Evolutionary conservation across 1,140 invertebrate genomes (phyloP).

Genomic region (Cydia amplana): DNA sequence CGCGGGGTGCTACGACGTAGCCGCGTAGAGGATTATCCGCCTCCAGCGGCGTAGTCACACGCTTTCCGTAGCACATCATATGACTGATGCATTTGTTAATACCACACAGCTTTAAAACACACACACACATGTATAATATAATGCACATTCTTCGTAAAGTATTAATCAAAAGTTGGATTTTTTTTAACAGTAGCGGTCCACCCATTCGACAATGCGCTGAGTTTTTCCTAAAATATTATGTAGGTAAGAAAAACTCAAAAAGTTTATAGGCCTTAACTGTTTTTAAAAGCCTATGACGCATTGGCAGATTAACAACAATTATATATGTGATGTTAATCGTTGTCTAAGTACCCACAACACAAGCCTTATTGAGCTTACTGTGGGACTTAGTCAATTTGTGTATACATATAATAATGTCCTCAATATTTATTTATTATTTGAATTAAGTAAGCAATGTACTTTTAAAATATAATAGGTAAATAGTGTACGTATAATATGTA

Average conservation of each 20-base stretch:
- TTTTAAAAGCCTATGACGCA: too few species aligned
- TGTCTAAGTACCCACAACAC: too few species aligned
- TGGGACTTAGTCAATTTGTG: too few species aligned
- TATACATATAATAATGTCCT: too few species aligned
- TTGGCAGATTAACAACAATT: too few species aligned
- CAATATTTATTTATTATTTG: too few species aligned
- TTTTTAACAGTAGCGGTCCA: too few species aligned
- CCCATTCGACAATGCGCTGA: background rate
- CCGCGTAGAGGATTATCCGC: constrained; percentile 70
- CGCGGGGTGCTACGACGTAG: constrained; percentile 66
- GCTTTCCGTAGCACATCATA: constrained; percentile 59
- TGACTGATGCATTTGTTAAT: constrained; percentile 66
- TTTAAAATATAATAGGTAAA: background rate
- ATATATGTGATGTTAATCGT: too few species aligned
- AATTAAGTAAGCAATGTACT: too few species aligned
- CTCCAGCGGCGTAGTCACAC: constrained; percentile 69
- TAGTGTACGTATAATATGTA: background rate
- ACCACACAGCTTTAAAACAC: background rate
- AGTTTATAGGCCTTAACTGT: too few species aligned
- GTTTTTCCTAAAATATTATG: background rate
- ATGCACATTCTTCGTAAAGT: constrained; percentile 57
- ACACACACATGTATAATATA: background rate
- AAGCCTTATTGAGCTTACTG: too few species aligned
- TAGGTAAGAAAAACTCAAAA: too few species aligned
- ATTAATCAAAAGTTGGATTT: constrained; percentile 40